Base-by-base conservation (phyloP, 2,797 vertebrate genomes). In the Hippoglossus hippoglossus region DNA sequence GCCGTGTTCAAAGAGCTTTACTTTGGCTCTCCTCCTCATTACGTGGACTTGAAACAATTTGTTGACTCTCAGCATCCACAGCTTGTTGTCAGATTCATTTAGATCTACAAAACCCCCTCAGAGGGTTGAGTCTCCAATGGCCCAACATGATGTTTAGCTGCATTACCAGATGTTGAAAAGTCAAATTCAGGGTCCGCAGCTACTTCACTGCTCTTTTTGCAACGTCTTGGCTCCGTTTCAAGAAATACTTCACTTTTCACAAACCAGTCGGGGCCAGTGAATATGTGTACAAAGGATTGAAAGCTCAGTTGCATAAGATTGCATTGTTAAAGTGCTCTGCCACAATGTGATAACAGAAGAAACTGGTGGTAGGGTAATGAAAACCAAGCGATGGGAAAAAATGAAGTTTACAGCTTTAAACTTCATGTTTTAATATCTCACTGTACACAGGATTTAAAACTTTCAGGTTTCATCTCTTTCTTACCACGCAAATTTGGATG, bases 21-120 rank as follows among this genome's bases (percentile, higher is more conserved):
- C 66, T 82, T 91, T 89, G 83, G 89, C 85, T 82, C 66, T 50
- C 66, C 64, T 63, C 51, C 39, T 85, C 73, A 87, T 91, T 87
- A 88, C 84, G 62, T 86, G 79, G 64, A 73, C 71, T 68, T 73
- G 75, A 84, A 89, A 87, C 82, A 80, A 89, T 91, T 58, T 75
- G 80, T 87, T 64, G 78, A 85, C 81, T 77, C 63, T 56, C 54
- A 65, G 79, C 77, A 74, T 86, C 78, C 54, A 73, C 80, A 70
- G 73, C 85, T 81, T 81, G 81, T 90, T 92, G 92, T 91, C 90
- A 90, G 36, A 83, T 85, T 90, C 85, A 79, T 89, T 92, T 91
- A 89, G 73, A 77, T 83, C 73, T 54, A 63, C 71, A 71, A 82
- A 84, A 11, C 47, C 31, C 66, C 83, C 80, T 77, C 58, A 28